Conservation (phyloP, 2,113 vertebrate species). For the Hemiscyllium ocellatum region DNA sequence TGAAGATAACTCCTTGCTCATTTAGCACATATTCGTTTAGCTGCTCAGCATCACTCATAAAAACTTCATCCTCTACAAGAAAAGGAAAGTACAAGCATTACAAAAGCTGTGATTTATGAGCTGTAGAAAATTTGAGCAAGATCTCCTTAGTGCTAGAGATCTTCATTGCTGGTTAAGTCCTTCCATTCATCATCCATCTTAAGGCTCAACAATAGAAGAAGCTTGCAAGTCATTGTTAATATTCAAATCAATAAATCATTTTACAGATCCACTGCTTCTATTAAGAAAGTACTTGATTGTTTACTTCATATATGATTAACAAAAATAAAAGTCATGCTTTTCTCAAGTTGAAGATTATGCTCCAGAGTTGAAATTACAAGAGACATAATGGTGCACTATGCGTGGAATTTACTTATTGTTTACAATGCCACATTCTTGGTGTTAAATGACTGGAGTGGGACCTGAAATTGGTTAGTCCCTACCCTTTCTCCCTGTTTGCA, state of each 20-base stretch:
- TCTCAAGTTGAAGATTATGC: background rate
- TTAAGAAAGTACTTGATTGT: background rate
- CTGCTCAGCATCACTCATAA: background rate
- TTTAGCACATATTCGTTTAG: background rate
- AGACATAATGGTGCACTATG: background rate
- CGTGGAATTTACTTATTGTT: background rate
- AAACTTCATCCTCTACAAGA: slow-evolving; percentile 29
- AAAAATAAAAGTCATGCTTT: background rate
- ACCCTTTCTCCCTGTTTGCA: background rate
- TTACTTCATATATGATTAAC: background rate
- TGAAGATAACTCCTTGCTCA: slow-evolving; percentile 22
- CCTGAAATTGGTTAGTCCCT: background rate
- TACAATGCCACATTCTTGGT: background rate
- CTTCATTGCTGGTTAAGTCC: background rate
- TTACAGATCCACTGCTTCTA: background rate
- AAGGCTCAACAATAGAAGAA: background rate
- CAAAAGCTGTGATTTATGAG: background rate
- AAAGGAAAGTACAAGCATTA: background rate
- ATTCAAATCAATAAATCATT: background rate
- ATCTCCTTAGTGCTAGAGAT: background rate
- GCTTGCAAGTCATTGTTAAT: background rate
- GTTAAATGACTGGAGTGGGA: background rate
- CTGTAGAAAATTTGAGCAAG: background rate
- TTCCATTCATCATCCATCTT: background rate
- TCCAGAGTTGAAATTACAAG: background rate